Base-by-base conservation (phyloP, 2,888 invertebrate species). In the Pteria penguin region DNA sequence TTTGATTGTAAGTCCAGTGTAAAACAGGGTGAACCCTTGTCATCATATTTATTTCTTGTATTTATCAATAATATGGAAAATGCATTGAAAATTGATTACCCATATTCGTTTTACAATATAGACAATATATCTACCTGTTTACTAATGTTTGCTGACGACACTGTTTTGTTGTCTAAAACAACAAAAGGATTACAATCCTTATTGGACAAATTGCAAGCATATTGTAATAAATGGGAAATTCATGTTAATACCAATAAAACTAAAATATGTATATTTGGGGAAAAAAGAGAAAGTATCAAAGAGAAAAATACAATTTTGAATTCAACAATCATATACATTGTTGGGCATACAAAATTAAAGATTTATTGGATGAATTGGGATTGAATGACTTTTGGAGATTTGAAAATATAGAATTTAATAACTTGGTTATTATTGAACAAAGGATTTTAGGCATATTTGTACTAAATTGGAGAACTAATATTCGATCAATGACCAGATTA, bases 11-110 rank as follows among this genome's bases (percentile, higher is more conserved):
- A 45, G 18, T 45, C 45, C 0, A 18, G 45, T 31, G 61, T 45
- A 14, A 72, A 63, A 52, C 65, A 72, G 33, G 72, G 72, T 2
- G 61, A 63, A 27, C 32, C 57, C 11, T 11, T 72, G 3, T 65
- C 63, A 14, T 61, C 72, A 4, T 3, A 27, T 22, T 24, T 62
- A n/a, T 72, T 72, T 62, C n/a, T 61, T 14, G 22, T 71, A 3
- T 71, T 65, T 52, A 65, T 36, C 11, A 65, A 65, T 36, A 27
- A 65, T 36, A 8, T 65, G n/a, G 52, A 18, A n/a, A 24, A 5
- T 1, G 26, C 26, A n/a, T 26, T 45, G 14, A 24, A 45, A 5
- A 11, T 2, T 27, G 32, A 5, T 14, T 11, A 5, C 24, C 4
- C 11, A 45, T 18, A 52, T 2, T 55, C 22, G 8, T 55, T 55